These are phyloP conservation scores for Thelaira solivaga DNA, from an alignment of 2,888 invertebrate genomes.

Conservation along the genomic window DNA sequence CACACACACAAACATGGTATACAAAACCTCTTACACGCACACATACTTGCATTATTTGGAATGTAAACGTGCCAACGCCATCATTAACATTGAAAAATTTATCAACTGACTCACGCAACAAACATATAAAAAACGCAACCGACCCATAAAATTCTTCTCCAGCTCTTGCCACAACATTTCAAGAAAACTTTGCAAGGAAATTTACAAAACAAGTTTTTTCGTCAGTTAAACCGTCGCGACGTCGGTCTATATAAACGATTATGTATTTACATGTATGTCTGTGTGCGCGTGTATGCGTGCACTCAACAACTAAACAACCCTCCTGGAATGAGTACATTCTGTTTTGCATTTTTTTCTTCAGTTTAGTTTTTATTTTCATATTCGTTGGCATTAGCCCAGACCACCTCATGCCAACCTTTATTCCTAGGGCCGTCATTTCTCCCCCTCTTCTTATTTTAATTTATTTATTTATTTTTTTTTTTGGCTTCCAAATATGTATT, in stretches of 20 bases:
- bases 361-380: conserved; percentile 15
- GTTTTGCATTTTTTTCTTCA: conserved; percentile 21
- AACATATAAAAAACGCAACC: conserved; percentile 65
- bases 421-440: too few species aligned
- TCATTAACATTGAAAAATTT: conserved; percentile 58
- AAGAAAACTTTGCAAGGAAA: conserved; percentile 28
- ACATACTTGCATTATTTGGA: conserved; percentile 49
- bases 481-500: conserved; percentile 14
- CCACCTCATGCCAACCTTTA: background rate
- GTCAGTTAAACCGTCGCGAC: conserved; percentile 1
- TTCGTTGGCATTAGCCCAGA: background rate
- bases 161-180: background rate
- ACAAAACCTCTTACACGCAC: conserved; percentile 4
- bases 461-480: too few species aligned
- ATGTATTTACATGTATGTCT: too few species aligned
- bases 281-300: background rate
- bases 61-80: conserved; percentile 13
- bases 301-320: conserved; percentile 41
- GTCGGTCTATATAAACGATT: too few species aligned
- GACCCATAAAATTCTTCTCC: conserved; percentile 61
- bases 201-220: conserved; percentile 1
- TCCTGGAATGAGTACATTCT: conserved; percentile 6
- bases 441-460: too few species aligned
- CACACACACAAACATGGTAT: background rate
- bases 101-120: conserved; percentile 66